phyloP scores from a whole-genome alignment of 2,113 vertebrate species.

The Oreocharis arfaki region DNA sequence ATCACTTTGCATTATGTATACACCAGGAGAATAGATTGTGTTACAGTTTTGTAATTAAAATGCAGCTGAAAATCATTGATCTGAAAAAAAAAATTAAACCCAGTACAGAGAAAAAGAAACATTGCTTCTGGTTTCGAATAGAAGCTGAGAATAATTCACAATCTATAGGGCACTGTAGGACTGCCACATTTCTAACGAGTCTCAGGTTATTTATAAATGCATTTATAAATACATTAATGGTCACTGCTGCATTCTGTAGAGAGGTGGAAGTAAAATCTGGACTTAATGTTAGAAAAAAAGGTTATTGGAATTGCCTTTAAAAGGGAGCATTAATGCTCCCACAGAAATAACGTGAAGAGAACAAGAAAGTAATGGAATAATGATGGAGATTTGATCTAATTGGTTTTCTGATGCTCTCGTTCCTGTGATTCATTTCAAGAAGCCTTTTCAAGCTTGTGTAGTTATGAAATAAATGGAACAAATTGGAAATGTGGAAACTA shows the following conservation, averaged over 20 bases:
- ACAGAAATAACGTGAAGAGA: neutral
- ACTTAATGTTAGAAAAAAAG: neutral
- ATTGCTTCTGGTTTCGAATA: neutral
- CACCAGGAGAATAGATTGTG: neutral
- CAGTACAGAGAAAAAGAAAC: neutral
- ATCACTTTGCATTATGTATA: neutral
- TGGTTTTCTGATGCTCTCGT: neutral
- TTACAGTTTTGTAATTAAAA: slow-evolving; percentile 27
- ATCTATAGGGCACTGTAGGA: neutral
- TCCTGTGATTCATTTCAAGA: neutral
- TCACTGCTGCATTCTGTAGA: neutral
- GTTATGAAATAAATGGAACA: slow-evolving; percentile 19
- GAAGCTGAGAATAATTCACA: neutral
- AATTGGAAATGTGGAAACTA: neutral
- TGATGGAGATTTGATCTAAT: neutral
- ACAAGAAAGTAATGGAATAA: neutral
- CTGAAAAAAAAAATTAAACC: neutral
- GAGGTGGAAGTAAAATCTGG: neutral
- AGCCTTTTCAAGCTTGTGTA: neutral
- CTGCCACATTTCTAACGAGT: neutral
- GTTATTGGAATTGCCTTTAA: neutral
- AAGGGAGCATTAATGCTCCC: neutral
- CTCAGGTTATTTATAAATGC: neutral
- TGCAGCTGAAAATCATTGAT: slow-evolving; percentile 1
- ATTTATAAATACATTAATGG: neutral